A percentile compares a stretch with the other conserved stretches of the same genome.
Conservation (phyloP, 2,888 invertebrate genomes). For the Chromoteleia sp. region DNA sequence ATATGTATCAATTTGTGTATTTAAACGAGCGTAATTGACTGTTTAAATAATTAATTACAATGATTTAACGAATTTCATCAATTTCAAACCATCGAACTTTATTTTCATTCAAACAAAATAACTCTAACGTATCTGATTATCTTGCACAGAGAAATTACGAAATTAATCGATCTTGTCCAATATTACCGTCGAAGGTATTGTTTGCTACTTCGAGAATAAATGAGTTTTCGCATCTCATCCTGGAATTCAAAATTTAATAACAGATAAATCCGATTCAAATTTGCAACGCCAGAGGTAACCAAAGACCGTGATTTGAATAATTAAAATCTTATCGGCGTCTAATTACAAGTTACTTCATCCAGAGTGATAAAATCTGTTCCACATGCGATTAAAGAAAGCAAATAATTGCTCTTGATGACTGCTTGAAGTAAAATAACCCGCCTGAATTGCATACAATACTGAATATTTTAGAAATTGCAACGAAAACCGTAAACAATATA, state of each 20-base stretch:
- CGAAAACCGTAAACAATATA: slow-evolving; percentile 6
- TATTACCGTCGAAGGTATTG: neutral
- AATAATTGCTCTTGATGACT: slow-evolving; percentile 35
- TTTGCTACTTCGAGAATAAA: neutral
- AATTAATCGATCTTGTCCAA: neutral
- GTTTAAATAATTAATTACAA: slow-evolving; percentile 30
- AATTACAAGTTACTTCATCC: slow-evolving; percentile 55
- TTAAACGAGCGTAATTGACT: slow-evolving; percentile 11
- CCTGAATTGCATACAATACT: slow-evolving; percentile 35
- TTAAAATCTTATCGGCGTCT: slow-evolving; percentile 53
- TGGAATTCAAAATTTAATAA: neutral
- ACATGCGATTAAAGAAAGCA: slow-evolving; percentile 50
- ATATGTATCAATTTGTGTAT: slow-evolving; percentile 36
- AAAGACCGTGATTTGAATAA: slow-evolving; percentile 36
- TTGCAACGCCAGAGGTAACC: slow-evolving; percentile 10
- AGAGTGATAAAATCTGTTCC: slow-evolving; percentile 47
- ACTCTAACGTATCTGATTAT: neutral
- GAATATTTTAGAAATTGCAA: slow-evolving; percentile 28
- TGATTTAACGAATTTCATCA: slow-evolving; percentile 5
- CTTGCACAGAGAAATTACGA: neutral
- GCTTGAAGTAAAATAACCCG: slow-evolving; percentile 11
- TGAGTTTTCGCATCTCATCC: neutral
- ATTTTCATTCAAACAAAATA: neutral
- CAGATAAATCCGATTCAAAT: slow-evolving; percentile 3
- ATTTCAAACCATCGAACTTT: slow-evolving; percentile 3